Evolutionary conservation across 1,140 invertebrate genomes (phyloP).

Genomic region (Coptotermes formosanus): DNA sequence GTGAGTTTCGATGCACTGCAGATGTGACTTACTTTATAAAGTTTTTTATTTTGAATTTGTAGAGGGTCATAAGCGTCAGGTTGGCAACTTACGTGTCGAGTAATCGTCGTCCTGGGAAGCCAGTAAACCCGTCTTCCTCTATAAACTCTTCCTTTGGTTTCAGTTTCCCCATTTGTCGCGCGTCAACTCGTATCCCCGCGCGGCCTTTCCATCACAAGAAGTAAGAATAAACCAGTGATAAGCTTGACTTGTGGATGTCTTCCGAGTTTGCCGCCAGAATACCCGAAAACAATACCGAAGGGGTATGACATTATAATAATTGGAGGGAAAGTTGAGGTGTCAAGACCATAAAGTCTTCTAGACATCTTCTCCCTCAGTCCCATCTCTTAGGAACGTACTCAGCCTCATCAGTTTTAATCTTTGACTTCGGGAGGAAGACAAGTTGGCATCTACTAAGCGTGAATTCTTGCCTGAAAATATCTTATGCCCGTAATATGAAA

Average conservation of each 20-base stretch:
- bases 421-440: neutral
- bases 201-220: neutral
- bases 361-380: neutral
- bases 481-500: neutral
- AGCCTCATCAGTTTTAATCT: neutral
- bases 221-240: neutral
- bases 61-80: neutral
- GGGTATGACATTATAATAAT: neutral
- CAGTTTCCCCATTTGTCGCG: neutral
- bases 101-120: neutral
- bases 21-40: neutral
- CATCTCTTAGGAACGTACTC: neutral
- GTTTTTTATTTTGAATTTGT: neutral
- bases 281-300: neutral
- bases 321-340: neutral
- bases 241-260: constrained; percentile 9
- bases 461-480: neutral
- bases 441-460: neutral
- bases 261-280: neutral
- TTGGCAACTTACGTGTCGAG: neutral
- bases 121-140: neutral
- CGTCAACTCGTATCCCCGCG: neutral
- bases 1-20: neutral
- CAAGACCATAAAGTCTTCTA: neutral
- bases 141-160: neutral